Base-by-base conservation (phyloP, 2,113 vertebrate genomes). In the Cercocebus atys region DNA sequence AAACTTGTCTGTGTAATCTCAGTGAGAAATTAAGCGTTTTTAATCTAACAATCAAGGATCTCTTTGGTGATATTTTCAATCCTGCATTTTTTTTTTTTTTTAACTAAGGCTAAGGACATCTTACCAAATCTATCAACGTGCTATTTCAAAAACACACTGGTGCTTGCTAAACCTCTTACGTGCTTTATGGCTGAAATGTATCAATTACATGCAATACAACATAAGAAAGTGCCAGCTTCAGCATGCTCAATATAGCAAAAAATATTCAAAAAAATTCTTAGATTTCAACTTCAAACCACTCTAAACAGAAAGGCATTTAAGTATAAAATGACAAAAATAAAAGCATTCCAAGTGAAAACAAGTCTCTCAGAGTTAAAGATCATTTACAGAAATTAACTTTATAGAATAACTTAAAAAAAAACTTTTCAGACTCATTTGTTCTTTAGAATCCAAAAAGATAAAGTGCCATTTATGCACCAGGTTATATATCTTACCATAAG, bases 1-100 rank as follows among this genome's bases (percentile, higher is more conserved):
- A 99, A 96, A 98, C 96, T 83, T 81, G 14, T 78, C 86, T 95
- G 22, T 84, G 75, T 88, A 94, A 93, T 78, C 76, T 82, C 92
- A 59, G 35, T 57, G 93, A 96, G 23, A 88, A 96, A 83, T 68
- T 30, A 93, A 88, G 70, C n/a, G 72, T 32, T 96, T 92, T 96
- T 13, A 59, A 79, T 59, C 2, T 79, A 95, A 25, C 43, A 98
- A 94, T 72, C 14, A 91, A 89, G 27, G 96, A 87, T n/a, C 6
- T 2, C 45, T 43, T 80, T n/a, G 50, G 25, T 12, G 38, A 9
- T 68, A 82, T 80, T 88, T 93, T 79, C 50, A 92, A 47, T 5
- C 18, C 68, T 79, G 7, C 7, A 55, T 35, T 88, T 83, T 64
- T 64, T 96, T 73, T 73, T 32, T 87, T 78, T 72, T 40, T 93